These are phyloP conservation scores for Acholoe squamosa DNA, from an alignment of 2,888 invertebrate genomes.

Conservation along the genomic window DNA sequence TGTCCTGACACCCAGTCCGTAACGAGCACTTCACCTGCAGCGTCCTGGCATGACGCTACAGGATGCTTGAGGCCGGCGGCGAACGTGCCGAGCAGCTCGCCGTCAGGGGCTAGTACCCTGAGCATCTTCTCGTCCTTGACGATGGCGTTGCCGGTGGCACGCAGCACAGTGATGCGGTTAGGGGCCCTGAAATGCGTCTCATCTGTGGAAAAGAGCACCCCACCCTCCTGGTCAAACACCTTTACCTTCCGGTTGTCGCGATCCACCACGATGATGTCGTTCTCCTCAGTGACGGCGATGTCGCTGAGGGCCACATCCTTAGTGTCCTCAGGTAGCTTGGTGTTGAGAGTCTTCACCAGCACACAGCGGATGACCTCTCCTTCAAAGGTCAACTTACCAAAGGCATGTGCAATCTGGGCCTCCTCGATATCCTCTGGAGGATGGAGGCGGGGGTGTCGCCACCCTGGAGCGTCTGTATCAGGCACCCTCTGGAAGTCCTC, in stretches of 20 bases:
- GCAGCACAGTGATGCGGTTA: constrained; percentile 68
- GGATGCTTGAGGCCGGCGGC: constrained; percentile 71
- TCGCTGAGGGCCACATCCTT: constrained; percentile 70
- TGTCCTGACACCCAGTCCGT: constrained; percentile 72
- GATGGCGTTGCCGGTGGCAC: constrained; percentile 65
- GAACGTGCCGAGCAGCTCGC: constrained; percentile 66
- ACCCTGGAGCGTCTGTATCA: constrained; percentile 66
- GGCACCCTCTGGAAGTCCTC: constrained; percentile 69
- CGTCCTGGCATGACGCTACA: constrained; percentile 69
- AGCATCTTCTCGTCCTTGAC: constrained; percentile 72
- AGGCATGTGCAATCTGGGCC: constrained; percentile 64
- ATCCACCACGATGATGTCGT: constrained; percentile 70
- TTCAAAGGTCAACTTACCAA: constrained; percentile 72
- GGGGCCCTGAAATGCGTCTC: constrained; percentile 68
- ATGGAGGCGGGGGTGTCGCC: constrained; percentile 72
- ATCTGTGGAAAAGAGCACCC: constrained; percentile 58
- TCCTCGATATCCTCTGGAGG: constrained; percentile 67
- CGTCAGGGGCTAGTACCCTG: constrained; percentile 68
- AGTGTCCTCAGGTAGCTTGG: constrained; percentile 65
- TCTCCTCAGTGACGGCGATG: constrained; percentile 68
- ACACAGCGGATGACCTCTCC: constrained; percentile 70
- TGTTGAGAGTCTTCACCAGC: constrained; percentile 67
- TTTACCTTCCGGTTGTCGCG: constrained; percentile 71
- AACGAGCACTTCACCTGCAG: constrained; percentile 69
- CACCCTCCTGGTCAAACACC: constrained; percentile 65